Conservation (phyloP, 2,888 invertebrate species). For the Trisateles emortualis region DNA sequence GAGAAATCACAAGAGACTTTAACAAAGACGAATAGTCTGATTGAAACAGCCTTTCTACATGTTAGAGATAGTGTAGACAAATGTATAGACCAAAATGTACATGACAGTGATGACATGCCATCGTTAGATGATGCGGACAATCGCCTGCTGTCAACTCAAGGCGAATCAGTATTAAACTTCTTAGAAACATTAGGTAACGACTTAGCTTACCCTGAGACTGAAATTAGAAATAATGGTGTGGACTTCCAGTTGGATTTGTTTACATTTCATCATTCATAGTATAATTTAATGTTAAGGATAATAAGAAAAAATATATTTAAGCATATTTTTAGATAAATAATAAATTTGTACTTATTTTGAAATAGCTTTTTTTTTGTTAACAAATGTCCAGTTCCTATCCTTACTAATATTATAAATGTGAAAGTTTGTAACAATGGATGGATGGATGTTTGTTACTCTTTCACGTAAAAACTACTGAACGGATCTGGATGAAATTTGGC, state of each 20-base stretch:
- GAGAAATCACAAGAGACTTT: conserved; percentile 67
- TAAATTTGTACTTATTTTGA: conserved; percentile 47
- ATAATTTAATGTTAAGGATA: conserved; percentile 29
- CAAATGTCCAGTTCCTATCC: not conserved
- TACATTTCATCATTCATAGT: conserved; percentile 72
- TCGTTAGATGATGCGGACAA: conserved; percentile 34
- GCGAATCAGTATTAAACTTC: conserved; percentile 77
- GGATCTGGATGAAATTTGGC: too few species aligned
- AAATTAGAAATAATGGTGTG: conserved; percentile 73
- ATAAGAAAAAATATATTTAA: conserved; percentile 37
- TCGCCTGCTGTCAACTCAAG: conserved; percentile 53
- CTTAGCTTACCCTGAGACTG: conserved; percentile 75
- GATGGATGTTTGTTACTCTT: too few species aligned
- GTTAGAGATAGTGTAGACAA: conserved; percentile 54
- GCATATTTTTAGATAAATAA: conserved; percentile 46
- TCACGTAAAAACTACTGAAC: too few species aligned
- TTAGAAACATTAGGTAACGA: conserved; percentile 76
- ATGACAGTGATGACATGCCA: conserved; percentile 30
- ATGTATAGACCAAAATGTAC: conserved; percentile 20
- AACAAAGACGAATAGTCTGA: conserved; percentile 64
- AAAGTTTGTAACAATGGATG: not conserved
- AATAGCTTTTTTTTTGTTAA: conserved; percentile 35
- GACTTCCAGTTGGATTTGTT: conserved; percentile 81
- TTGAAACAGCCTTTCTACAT: conserved; percentile 70
- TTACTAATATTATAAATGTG: not conserved